phyloP scores from a whole-genome alignment of 2,888 invertebrate genomes.

The Rhimphoctona megacephalus region DNA sequence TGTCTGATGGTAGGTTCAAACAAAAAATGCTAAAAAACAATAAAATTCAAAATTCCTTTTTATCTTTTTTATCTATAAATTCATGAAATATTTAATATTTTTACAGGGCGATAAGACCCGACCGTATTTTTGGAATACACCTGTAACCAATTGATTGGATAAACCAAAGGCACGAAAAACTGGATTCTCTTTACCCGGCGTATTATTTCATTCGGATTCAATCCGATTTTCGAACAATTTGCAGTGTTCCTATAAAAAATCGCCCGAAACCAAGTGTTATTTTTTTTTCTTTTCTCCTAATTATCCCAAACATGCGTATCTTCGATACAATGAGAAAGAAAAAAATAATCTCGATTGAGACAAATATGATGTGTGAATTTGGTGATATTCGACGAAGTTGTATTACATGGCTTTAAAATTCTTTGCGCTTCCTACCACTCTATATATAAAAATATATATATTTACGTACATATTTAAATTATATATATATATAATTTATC shows the following conservation, averaged over 20 bases:
- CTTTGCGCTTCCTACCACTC: slow-evolving; percentile 73
- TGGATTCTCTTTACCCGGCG: slow-evolving; percentile 38
- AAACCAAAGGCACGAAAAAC: slow-evolving; percentile 38
- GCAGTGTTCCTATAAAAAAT: slow-evolving; percentile 50
- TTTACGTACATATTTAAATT: slow-evolving; percentile 21
- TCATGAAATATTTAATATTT: neutral
- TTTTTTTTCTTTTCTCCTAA: slow-evolving; percentile 28
- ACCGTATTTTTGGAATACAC: slow-evolving; percentile 20
- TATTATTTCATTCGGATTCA: slow-evolving; percentile 43
- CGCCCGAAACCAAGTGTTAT: slow-evolving; percentile 49
- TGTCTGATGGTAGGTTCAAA: slow-evolving; percentile 38
- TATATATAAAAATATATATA: slow-evolving; percentile 15
- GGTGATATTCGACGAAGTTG: slow-evolving; percentile 43
- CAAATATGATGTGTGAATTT: slow-evolving; percentile 32
- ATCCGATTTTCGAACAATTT: slow-evolving; percentile 32
- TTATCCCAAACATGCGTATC: slow-evolving; percentile 1
- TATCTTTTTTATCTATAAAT: slow-evolving; percentile 38
- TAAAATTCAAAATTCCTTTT: neutral
- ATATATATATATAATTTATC: slow-evolving; percentile 29
- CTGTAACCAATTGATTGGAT: slow-evolving; percentile 37
- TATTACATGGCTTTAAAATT: slow-evolving; percentile 68
- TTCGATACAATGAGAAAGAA: slow-evolving; percentile 18
- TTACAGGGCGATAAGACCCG: neutral
- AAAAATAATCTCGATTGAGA: slow-evolving; percentile 17
- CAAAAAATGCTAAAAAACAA: neutral